These are phyloP conservation scores for Phaethornis superciliosus DNA, from an alignment of 2,113 vertebrate species.

Conservation along the genomic window DNA sequence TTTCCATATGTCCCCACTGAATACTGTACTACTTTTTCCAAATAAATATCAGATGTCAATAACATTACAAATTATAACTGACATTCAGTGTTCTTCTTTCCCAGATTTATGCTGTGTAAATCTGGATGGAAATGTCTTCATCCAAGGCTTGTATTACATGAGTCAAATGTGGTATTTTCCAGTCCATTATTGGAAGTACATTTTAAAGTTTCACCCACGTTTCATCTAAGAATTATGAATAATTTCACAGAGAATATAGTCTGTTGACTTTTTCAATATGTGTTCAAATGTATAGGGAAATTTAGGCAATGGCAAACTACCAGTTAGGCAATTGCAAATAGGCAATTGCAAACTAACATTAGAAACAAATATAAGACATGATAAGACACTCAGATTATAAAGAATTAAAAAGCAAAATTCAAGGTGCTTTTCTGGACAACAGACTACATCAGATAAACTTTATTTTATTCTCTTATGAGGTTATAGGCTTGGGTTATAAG, in stretches of 20 bases:
- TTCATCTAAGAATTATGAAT: neutral
- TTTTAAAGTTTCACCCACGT: neutral
- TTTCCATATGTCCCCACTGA: neutral
- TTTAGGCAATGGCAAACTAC: too few relatives aligned
- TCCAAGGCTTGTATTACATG: neutral
- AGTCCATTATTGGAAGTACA: neutral
- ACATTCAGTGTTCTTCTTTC: neutral
- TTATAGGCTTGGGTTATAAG: neutral
- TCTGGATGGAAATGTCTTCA: neutral
- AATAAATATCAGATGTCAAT: neutral
- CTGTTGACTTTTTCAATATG: neutral
- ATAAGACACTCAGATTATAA: neutral
- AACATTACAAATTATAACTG: neutral
- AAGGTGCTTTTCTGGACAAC: neutral
- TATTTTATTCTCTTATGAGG: neutral
- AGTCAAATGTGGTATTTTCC: neutral
- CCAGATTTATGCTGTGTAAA: neutral
- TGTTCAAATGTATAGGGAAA: neutral
- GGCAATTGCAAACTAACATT: neutral
- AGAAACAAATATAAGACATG: neutral
- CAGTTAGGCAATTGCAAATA: too few relatives aligned
- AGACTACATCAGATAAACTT: neutral
- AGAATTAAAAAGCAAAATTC: neutral
- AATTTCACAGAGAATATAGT: neutral
- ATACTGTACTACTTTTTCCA: neutral